Percentiles rank a stretch among this genome's conserved stretches.
These are phyloP conservation scores for Drosophila chauvacae DNA, from an alignment of 1,140 invertebrate species.

Conservation along the genomic window DNA sequence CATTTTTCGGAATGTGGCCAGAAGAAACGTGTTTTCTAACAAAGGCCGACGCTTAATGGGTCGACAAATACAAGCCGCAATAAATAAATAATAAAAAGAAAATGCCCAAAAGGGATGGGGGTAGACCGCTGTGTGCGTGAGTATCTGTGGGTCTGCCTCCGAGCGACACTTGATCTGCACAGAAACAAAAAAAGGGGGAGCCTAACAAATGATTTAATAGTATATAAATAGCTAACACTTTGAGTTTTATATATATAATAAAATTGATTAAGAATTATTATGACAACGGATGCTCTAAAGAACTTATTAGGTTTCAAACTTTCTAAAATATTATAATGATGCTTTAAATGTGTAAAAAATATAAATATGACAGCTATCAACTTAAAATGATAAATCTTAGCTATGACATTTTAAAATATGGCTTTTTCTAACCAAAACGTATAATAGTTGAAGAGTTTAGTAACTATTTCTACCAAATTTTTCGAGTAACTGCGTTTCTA, in stretches of 20 bases:
- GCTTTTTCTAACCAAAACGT: neutral
- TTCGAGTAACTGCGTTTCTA: neutral
- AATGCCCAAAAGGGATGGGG: constrained; percentile 70
- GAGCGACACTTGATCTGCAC: constrained; percentile 65
- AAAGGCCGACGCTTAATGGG: constrained; percentile 71
- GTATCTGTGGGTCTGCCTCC: constrained; percentile 4
- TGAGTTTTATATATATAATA: no score
- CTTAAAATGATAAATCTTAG: neutral
- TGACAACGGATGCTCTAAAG: neutral
- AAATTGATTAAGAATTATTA: neutral
- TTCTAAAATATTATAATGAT: neutral
- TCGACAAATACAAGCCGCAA: constrained; percentile 78
- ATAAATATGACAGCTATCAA: neutral
- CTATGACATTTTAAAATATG: neutral
- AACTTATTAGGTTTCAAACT: neutral
- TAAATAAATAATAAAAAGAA: constrained; percentile 83
- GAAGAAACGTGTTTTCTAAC: constrained; percentile 76
- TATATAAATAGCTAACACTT: neutral
- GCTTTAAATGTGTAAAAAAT: neutral
- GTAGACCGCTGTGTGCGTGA: constrained; percentile 8
- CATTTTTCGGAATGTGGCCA: constrained; percentile 66
- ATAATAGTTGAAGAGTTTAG: no score
- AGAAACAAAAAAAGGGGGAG: neutral
- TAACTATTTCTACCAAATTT: neutral
- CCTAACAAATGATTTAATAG: neutral